A percentile compares a stretch with the other conserved stretches of the same genome.
Conservation (phyloP, 1,140 invertebrate genomes). For the Aporrectodea caliginosa region DNA sequence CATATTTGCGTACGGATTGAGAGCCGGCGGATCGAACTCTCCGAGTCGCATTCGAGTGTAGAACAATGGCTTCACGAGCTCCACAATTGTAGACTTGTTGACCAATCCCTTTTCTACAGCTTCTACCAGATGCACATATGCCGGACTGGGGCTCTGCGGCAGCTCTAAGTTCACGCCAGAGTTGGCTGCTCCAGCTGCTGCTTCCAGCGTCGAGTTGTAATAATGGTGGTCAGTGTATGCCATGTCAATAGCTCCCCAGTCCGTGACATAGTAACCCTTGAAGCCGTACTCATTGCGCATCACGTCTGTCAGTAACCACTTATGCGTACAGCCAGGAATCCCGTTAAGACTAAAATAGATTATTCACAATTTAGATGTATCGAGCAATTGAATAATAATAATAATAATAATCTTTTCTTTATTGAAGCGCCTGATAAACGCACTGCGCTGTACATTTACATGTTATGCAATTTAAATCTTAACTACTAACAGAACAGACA, state of each 20-base stretch:
- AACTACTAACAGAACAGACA: too few relatives aligned
- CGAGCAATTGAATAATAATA: too few relatives aligned
- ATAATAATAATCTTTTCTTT: too few relatives aligned
- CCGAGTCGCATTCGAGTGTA: slow-evolving; percentile 45
- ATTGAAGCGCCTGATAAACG: too few relatives aligned
- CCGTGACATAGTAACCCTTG: slow-evolving; percentile 49
- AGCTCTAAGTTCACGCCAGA: slow-evolving; percentile 31
- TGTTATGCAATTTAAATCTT: too few relatives aligned
- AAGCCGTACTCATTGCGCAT: slow-evolving; percentile 45
- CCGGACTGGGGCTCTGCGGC: neutral
- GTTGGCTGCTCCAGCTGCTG: slow-evolving; percentile 43
- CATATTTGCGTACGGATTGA: slow-evolving; percentile 41
- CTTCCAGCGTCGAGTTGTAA: slow-evolving; percentile 39
- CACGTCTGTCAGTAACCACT: slow-evolving; percentile 44
- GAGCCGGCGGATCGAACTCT: slow-evolving; percentile 47
- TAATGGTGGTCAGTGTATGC: slow-evolving; percentile 45
- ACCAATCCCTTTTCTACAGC: slow-evolving; percentile 33
- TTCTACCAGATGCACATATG: slow-evolving; percentile 16
- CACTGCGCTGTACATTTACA: too few relatives aligned
- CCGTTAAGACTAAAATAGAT: too few relatives aligned
- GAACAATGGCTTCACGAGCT: slow-evolving; percentile 45
- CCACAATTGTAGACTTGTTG: slow-evolving; percentile 18
- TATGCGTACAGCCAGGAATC: slow-evolving; percentile 48
- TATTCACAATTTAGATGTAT: too few relatives aligned
- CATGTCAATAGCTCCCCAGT: slow-evolving; percentile 47